phyloP scores from a whole-genome alignment of 2,888 invertebrate genomes.

The Hetaerina titia region DNA sequence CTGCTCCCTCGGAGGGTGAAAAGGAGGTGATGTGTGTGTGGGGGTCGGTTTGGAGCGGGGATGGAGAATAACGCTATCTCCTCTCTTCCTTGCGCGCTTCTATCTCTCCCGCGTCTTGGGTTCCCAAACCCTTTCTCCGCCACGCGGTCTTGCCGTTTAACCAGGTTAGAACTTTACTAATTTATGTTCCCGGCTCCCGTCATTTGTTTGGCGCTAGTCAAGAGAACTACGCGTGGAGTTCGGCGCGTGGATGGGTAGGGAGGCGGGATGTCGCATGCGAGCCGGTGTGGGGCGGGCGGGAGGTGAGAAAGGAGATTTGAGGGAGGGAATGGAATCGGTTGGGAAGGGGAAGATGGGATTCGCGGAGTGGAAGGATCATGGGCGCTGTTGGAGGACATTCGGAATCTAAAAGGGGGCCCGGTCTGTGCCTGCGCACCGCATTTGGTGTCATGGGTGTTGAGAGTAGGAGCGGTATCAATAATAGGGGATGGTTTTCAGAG shows the following conservation, averaged over 20 bases:
- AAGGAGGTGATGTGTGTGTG: background rate
- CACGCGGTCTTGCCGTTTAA: slow-evolving; percentile 42
- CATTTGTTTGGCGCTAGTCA: slow-evolving; percentile 61
- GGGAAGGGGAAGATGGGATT: background rate
- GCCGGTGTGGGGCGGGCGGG: background rate
- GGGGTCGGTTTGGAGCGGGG: background rate
- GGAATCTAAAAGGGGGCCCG: background rate
- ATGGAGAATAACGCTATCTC: background rate
- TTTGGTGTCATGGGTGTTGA: too few relatives aligned
- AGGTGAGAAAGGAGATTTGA: background rate
- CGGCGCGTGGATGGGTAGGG: background rate
- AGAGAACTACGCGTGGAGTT: slow-evolving; percentile 22
- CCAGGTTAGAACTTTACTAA: slow-evolving; percentile 63
- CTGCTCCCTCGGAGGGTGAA: background rate
- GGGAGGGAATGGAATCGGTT: background rate
- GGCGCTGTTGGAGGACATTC: background rate
- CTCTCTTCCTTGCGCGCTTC: background rate
- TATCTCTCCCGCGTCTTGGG: slow-evolving; percentile 5
- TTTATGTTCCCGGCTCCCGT: slow-evolving; percentile 32
- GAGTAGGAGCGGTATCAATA: background rate
- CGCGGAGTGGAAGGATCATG: background rate
- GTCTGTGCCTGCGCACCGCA: too few relatives aligned
- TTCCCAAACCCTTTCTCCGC: background rate
- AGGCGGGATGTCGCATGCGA: background rate
- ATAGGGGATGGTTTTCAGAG: background rate